A percentile compares a stretch with the other conserved stretches of the same genome.
Evolutionary conservation across 1,140 invertebrate species (phyloP).

Genomic region (Aphidius gifuensis): DNA sequence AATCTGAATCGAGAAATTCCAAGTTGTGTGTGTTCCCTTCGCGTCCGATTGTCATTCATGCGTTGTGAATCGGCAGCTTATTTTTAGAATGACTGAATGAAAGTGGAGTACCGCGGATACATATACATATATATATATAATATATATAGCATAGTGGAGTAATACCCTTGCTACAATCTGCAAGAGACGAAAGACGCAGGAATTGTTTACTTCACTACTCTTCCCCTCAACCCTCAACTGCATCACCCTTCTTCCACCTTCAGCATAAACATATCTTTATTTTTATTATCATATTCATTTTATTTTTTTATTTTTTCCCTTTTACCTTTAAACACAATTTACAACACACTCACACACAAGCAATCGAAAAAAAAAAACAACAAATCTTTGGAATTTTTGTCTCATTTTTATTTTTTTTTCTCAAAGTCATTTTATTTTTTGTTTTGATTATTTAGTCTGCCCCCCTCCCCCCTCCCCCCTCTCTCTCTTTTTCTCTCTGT

Average conservation of each 20-base stretch:
- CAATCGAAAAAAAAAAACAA: too few species aligned
- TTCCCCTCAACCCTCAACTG: slow-evolving; percentile 9
- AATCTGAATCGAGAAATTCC: slow-evolving; percentile 16
- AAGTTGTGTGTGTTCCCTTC: slow-evolving; percentile 37
- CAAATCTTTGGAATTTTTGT: too few species aligned
- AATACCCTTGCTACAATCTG: slow-evolving; percentile 20
- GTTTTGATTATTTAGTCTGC: too few species aligned
- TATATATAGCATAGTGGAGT: slow-evolving; percentile 32
- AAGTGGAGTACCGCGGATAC: slow-evolving; percentile 44
- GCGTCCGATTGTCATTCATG: slow-evolving; percentile 50
- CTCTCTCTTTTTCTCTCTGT: too few species aligned
- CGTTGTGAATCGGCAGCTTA: slow-evolving; percentile 52
- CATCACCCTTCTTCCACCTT: background rate
- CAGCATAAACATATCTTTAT: background rate
- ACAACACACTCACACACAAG: too few species aligned
- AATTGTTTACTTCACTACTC: background rate
- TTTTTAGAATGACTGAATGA: slow-evolving; percentile 52
- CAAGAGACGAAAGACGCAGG: slow-evolving; percentile 21
- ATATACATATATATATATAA: too few species aligned
- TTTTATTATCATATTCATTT: too few species aligned
- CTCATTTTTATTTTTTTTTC: too few species aligned
- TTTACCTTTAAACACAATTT: too few species aligned
- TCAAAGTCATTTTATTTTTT: too few species aligned
- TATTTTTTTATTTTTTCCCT: too few species aligned
- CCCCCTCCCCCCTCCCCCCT: too few species aligned